A percentile compares a stretch with the other conserved stretches of the same genome.
Evolutionary conservation across 2,888 invertebrate species (phyloP).

Genomic region (Netelia inedita): DNA sequence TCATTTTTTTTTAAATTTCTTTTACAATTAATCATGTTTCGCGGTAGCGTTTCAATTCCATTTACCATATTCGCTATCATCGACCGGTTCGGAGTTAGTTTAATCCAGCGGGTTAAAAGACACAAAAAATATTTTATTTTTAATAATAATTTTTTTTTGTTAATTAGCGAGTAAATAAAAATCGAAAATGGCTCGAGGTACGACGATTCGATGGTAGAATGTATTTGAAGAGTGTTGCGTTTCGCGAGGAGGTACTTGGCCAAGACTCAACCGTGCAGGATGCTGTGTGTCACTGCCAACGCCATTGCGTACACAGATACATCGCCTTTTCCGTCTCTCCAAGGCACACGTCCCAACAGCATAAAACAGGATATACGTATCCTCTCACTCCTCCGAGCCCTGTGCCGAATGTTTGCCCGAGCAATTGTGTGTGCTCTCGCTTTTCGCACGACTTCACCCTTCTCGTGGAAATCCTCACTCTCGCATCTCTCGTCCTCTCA

Average conservation of each 20-base stretch:
- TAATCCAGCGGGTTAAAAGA: too few relatives aligned
- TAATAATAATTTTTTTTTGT: too few relatives aligned
- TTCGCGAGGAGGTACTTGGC: conserved; percentile 52
- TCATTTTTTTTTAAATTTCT: too few relatives aligned
- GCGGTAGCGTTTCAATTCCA: too few relatives aligned
- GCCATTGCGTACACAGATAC: conserved; percentile 24
- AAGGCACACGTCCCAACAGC: conserved; percentile 41
- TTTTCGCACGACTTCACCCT: conserved; percentile 50
- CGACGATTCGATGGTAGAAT: neutral
- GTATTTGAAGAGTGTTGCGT: conserved; percentile 58
- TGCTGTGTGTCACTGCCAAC: conserved; percentile 48
- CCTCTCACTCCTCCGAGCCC: conserved; percentile 23
- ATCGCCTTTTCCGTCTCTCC: conserved; percentile 19
- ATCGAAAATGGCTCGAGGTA: neutral
- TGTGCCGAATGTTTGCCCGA: conserved; percentile 50
- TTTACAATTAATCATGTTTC: too few relatives aligned
- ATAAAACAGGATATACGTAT: conserved; percentile 49
- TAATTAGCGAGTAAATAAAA: too few relatives aligned
- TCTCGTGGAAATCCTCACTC: conserved; percentile 43
- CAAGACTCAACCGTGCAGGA: conserved; percentile 4
- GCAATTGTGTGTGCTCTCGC: conserved; percentile 54
- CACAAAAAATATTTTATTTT: too few relatives aligned
- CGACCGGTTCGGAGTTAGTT: too few relatives aligned
- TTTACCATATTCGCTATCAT: too few relatives aligned
- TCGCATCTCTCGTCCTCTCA: conserved; percentile 61